Evolutionary conservation across 2,797 vertebrate species (phyloP).

Genomic region (Synanceia verrucosa): DNA sequence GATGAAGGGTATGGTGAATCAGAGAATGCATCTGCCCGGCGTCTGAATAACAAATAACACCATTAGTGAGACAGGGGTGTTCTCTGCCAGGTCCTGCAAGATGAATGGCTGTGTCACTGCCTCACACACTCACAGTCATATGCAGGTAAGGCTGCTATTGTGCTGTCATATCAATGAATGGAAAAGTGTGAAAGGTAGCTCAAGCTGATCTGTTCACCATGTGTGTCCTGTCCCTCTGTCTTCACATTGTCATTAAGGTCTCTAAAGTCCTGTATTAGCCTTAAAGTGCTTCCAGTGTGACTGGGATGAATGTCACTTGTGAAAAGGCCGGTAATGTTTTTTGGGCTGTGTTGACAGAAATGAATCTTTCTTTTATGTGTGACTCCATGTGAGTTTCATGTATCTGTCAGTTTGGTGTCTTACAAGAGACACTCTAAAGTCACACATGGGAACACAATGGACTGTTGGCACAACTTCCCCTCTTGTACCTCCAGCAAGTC

Average conservation of each 20-base stretch:
- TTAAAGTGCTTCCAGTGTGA: not conserved
- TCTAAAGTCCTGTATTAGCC: not conserved
- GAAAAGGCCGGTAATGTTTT: not conserved
- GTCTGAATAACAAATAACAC: constrained; percentile 75
- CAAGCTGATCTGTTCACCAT: constrained; percentile 26
- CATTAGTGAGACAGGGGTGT: constrained; percentile 63
- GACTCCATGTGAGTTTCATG: not conserved
- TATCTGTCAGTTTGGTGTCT: not conserved
- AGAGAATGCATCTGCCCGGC: constrained; percentile 65
- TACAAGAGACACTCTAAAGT: not conserved
- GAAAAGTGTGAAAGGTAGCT: constrained; percentile 43
- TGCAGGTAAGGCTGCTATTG: constrained; percentile 7
- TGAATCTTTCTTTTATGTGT: not conserved
- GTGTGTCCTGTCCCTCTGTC: not conserved
- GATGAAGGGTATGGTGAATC: constrained; percentile 60
- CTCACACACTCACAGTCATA: not conserved
- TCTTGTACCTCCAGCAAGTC: not conserved
- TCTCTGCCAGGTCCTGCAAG: constrained; percentile 63
- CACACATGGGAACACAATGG: not conserved
- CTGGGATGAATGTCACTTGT: not conserved
- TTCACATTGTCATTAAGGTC: not conserved
- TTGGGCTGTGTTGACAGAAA: not conserved
- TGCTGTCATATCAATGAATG: constrained; percentile 42
- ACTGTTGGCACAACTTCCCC: not conserved
- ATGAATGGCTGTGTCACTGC: constrained; percentile 63